Conservation (phyloP, 2,113 vertebrate genomes). For the Neomonachus schauinslandi region DNA sequence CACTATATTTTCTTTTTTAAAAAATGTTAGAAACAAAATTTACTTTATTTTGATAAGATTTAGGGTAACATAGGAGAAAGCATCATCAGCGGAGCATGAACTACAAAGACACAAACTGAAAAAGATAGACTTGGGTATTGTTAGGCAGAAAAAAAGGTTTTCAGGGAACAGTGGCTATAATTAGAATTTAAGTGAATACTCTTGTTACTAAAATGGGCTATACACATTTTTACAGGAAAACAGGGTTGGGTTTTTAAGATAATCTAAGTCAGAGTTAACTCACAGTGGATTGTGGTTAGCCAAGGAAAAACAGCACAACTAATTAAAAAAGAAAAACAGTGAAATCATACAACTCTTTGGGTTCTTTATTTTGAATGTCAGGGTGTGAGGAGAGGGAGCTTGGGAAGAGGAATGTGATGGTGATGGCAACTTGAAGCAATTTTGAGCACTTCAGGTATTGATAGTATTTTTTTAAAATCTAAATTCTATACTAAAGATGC, state of each 20-base stretch:
- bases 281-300: background rate
- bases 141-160: background rate
- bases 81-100: background rate
- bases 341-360: background rate
- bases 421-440: background rate
- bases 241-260: background rate
- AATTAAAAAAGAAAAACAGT: background rate
- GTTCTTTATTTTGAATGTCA: conserved; percentile 1
- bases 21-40: conserved; percentile 49
- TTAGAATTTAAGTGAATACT: background rate
- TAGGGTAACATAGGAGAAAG: background rate
- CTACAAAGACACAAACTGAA: background rate
- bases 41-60: background rate
- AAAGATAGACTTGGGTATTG: background rate
- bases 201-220: background rate
- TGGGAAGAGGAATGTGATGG: background rate
- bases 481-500: background rate
- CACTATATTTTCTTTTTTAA: conserved; percentile 36
- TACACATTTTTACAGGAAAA: background rate
- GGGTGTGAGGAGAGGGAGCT: background rate
- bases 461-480: background rate
- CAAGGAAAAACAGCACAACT: background rate
- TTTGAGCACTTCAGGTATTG: background rate
- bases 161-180: background rate
- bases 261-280: conserved; percentile 11